Evolutionary conservation across 1,140 invertebrate genomes (phyloP).

Genomic region (Aphis craccivora): DNA sequence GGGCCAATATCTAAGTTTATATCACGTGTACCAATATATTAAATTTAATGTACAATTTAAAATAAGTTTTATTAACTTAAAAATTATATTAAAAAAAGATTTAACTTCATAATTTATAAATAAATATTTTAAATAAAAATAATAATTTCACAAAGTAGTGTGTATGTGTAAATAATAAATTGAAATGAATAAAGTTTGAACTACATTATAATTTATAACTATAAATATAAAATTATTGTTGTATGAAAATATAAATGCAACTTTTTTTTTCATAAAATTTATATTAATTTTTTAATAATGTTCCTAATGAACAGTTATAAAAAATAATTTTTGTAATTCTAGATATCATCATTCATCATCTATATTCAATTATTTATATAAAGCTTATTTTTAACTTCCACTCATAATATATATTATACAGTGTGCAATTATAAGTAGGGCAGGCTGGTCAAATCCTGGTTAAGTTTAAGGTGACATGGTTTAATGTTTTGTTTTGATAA

Average conservation of each 20-base stretch:
- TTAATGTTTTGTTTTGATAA: not conserved
- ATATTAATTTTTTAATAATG: too few species aligned
- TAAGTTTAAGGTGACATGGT: too few species aligned
- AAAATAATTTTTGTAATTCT: too few species aligned
- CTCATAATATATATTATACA: too few species aligned
- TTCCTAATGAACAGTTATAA: too few species aligned
- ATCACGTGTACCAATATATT: constrained; percentile 17
- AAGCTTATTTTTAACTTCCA: too few species aligned
- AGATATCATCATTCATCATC: too few species aligned
- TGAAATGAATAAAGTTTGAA: not conserved
- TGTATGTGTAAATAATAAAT: not conserved
- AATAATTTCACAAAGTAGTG: not conserved
- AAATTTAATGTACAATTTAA: not conserved
- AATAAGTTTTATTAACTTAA: not conserved
- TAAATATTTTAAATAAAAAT: not conserved
- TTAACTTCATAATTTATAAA: not conserved
- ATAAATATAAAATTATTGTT: not conserved
- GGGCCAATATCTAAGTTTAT: constrained; percentile 9
- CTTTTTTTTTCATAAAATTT: not conserved
- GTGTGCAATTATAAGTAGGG: not conserved
- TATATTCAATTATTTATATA: too few species aligned
- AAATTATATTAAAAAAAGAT: not conserved
- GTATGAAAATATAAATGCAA: not conserved
- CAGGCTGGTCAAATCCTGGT: too few species aligned
- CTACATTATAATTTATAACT: not conserved